A percentile compares a stretch with the other conserved stretches of the same genome.
phyloP scores from a whole-genome alignment of 2,113 vertebrate species.

The Pundamilia nyererei region DNA sequence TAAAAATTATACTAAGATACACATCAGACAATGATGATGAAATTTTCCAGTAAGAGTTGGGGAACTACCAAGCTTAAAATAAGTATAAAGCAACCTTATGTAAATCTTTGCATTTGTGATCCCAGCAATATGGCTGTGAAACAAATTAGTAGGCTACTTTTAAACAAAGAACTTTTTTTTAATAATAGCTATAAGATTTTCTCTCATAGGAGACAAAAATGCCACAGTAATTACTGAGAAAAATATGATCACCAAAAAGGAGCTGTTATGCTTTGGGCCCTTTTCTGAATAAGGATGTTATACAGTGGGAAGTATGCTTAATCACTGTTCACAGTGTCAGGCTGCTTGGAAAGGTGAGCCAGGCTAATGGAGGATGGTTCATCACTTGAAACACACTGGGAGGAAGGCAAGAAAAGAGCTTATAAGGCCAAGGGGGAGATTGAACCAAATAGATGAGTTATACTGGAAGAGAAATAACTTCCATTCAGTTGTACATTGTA shows the following conservation, averaged over 20 bases:
- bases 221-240: constrained; percentile 48
- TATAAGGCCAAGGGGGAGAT: background rate
- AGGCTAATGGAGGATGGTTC: constrained; percentile 39
- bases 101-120: background rate
- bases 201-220: constrained; percentile 45
- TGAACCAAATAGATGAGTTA: background rate
- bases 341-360: constrained; percentile 24
- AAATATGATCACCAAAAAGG: constrained; percentile 55
- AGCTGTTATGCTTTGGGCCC: constrained; percentile 48
- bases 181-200: constrained; percentile 19
- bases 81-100: background rate
- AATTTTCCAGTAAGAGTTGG: background rate
- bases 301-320: constrained; percentile 37
- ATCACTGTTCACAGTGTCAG: constrained; percentile 50
- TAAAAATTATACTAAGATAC: background rate
- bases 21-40: background rate
- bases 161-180: constrained; percentile 9
- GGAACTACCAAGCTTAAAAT: background rate
- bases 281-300: constrained; percentile 47
- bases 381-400: constrained; percentile 13
- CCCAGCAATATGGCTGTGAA: background rate
- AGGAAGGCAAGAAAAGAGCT: background rate
- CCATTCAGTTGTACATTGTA: background rate
- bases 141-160: background rate
- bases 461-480: background rate